phyloP scores from a whole-genome alignment of 1,140 invertebrate genomes.

The Drosophila varians region DNA sequence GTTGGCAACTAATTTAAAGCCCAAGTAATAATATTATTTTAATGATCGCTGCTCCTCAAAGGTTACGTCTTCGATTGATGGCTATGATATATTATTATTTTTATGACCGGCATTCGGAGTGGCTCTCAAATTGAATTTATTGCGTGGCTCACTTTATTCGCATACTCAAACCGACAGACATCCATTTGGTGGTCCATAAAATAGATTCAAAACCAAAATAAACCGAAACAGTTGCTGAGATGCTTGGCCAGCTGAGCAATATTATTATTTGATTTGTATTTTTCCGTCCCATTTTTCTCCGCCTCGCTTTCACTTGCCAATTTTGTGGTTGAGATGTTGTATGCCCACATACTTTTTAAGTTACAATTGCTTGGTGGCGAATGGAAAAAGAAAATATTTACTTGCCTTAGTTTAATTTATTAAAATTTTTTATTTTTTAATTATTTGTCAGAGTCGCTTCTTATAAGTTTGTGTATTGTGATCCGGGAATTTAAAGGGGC shows the following conservation, averaged over 20 bases:
- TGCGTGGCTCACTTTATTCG: constrained; percentile 22
- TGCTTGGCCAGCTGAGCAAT: constrained; percentile 24
- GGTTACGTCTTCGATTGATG: constrained; percentile 44
- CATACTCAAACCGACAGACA: constrained; percentile 2
- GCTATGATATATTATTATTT: constrained; percentile 50
- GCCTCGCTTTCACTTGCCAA: constrained; percentile 66
- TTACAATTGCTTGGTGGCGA: background rate
- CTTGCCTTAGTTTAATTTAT: background rate
- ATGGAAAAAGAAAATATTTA: constrained; percentile 15
- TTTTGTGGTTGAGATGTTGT: constrained; percentile 35
- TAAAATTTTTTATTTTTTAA: no score
- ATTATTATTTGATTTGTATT: constrained; percentile 30
- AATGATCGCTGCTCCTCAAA: constrained; percentile 16
- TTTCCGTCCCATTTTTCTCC: constrained; percentile 31
- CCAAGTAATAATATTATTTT: constrained; percentile 33
- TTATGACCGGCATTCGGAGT: constrained; percentile 32
- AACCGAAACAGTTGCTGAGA: constrained; percentile 42
- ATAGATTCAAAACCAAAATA: constrained; percentile 54
- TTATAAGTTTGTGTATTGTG: background rate
- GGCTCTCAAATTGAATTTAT: constrained; percentile 41
- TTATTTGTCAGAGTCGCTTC: no score
- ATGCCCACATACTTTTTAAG: background rate
- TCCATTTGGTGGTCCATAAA: constrained; percentile 30
- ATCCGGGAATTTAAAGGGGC: constrained; percentile 8
- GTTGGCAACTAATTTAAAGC: constrained; percentile 1